Base-by-base conservation (phyloP, 2,888 invertebrate genomes). In the Eristalinus aeneus region DNA sequence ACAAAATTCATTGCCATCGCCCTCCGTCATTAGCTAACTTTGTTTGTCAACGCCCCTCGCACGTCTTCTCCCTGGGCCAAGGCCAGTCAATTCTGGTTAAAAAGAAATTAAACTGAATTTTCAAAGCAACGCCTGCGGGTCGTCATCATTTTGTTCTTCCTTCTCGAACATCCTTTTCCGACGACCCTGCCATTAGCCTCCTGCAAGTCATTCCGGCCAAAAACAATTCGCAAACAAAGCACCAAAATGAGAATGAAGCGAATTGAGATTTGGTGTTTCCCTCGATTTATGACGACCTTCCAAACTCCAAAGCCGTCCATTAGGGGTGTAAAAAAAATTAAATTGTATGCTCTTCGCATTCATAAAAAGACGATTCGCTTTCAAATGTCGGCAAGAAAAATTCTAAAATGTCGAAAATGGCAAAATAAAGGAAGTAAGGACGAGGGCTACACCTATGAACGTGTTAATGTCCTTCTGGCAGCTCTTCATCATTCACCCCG, bases 1-100 rank as follows among this genome's bases (percentile, higher is more conserved):
- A 27, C 27, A 27, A 27, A 27, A 27, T 27, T 27, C 27, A 27
- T 27, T 27, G 27, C 27, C 27, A 5, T 27, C 27, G 5, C 27
- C 56, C 56, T 69, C 58, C 36, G 36, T 58, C 58, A 36, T 34
- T n/a, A 27, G 27, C 27, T 27, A 27, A 27, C 27, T 22, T 69
- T 46, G 67, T 68, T 27, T 3, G 12, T 36, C 12, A 54, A 22
- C 54, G 34, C 8, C 11, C 36, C 23, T 36, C 23, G 5, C 27
- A 27, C 27, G 5, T 27, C 27, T 27, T 27, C 27, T 27, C 3
- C 72, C 53, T 63, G 53, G 60, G 53, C 61, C 61, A 72, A 72
- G 72, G 72, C 53, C 72, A 46, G 5, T 16, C 16, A n/a, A 63
- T 32, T 63, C 34, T 5, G 12, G 2, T 12, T 10, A 60, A 58